A percentile compares a stretch with the other conserved stretches of the same genome.
Conservation (phyloP, 2,888 invertebrate species). For the Gryllus longicercus region DNA sequence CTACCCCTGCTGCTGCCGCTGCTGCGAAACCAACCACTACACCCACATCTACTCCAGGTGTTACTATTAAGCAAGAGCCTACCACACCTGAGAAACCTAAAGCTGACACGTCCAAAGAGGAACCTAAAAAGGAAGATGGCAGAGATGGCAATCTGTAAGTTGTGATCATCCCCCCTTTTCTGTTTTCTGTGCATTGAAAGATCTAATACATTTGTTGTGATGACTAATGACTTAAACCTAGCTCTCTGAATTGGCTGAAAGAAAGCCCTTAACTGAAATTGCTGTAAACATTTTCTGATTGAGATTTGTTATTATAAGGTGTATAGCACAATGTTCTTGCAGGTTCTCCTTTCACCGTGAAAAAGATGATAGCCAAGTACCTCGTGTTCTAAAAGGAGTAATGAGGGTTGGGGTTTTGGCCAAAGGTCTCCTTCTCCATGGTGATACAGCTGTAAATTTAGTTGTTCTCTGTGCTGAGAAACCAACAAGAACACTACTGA, state of each 20-base stretch:
- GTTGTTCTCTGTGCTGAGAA: constrained; percentile 94
- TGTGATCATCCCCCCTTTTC: not conserved
- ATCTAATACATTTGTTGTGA: too few species aligned
- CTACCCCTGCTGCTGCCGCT: constrained; percentile 35
- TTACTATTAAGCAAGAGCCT: constrained; percentile 18
- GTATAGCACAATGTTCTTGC: constrained; percentile 34
- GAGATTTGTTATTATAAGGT: too few species aligned
- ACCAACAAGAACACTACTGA: constrained; percentile 80
- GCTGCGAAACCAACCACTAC: constrained; percentile 38
- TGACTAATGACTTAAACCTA: too few species aligned
- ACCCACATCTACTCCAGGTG: constrained; percentile 19
- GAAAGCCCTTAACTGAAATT: too few species aligned
- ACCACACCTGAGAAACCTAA: constrained; percentile 3
- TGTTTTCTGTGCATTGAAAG: too few species aligned
- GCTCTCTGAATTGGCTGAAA: too few species aligned
- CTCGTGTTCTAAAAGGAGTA: constrained; percentile 86
- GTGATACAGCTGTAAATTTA: constrained; percentile 84
- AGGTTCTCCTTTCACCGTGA: constrained; percentile 67
- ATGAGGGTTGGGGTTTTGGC: constrained; percentile 93
- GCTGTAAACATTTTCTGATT: too few species aligned
- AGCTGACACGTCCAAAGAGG: constrained; percentile 48
- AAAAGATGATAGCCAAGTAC: constrained; percentile 56
- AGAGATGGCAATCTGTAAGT: constrained; percentile 75
- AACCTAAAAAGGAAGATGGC: constrained; percentile 66
- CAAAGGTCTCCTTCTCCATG: constrained; percentile 83